Conservation (phyloP, 2,113 vertebrate genomes). For the Acanthochromis polyacanthus region DNA sequence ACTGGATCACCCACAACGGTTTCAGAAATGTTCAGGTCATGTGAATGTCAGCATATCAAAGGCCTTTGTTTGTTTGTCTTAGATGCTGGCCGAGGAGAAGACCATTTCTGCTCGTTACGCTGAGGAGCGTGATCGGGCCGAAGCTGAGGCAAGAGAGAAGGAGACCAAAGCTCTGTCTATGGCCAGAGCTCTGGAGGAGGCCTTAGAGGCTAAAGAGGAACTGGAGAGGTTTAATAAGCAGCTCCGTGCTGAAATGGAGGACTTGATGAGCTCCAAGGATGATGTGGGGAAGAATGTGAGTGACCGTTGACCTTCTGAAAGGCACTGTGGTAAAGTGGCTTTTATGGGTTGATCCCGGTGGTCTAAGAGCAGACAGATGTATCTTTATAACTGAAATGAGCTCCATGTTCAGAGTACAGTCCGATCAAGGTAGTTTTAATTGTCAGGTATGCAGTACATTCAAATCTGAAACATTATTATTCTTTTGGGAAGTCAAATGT, state of each 20-base stretch:
- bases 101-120: conserved; percentile 93
- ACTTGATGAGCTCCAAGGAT: conserved; percentile 98
- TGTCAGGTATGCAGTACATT: too few species aligned
- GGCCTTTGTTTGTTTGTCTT: not conserved
- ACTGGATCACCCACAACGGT: too few species aligned
- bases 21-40: not conserved
- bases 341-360: not conserved
- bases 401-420: not conserved
- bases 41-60: not conserved
- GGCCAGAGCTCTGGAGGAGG: conserved; percentile 93
- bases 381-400: not conserved
- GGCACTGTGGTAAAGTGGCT: not conserved
- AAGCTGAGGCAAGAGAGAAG: conserved; percentile 96
- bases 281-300: conserved; percentile 97
- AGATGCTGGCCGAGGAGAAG: conserved; percentile 98
- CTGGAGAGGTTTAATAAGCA: conserved; percentile 97
- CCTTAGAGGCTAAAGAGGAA: conserved; percentile 95
- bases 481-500: too few species aligned
- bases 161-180: conserved; percentile 96
- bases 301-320: conserved; percentile 16
- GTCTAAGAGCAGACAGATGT: not conserved
- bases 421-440: too few species aligned
- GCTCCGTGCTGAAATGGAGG: conserved; percentile 96
- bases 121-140: conserved; percentile 94
- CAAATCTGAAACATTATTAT: too few species aligned